Percentiles rank a stretch among this genome's conserved stretches.
Conservation (phyloP, 2,797 vertebrate genomes). For the Gobio occitaniae region DNA sequence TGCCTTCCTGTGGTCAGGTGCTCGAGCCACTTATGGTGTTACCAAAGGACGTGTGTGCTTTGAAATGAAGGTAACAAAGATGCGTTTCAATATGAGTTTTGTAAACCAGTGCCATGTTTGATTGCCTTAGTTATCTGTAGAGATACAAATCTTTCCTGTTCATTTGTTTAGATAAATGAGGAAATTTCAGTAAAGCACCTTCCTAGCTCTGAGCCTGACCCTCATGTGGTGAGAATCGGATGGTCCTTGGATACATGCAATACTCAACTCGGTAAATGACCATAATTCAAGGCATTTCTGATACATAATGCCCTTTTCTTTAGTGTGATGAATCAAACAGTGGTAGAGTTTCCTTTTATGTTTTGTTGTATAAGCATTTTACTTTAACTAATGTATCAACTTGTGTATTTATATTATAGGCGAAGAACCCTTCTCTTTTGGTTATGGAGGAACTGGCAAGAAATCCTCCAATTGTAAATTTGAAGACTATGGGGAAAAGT, state of each 20-base stretch:
- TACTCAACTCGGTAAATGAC: conserved; percentile 89
- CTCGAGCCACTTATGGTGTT: conserved; percentile 88
- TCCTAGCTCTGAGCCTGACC: conserved; percentile 88
- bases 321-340: background rate
- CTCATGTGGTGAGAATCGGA: conserved; percentile 92
- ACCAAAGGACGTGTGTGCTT: conserved; percentile 87
- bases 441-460: conserved; percentile 93
- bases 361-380: background rate
- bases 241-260: conserved; percentile 93
- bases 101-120: background rate
- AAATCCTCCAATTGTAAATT: conserved; percentile 91
- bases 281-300: background rate
- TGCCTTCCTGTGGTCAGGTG: conserved; percentile 93
- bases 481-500: conserved; percentile 89
- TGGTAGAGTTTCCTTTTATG: background rate
- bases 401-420: conserved; percentile 70
- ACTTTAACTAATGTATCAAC: background rate
- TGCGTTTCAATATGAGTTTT: background rate
- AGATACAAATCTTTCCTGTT: background rate
- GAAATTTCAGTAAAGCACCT: conserved; percentile 94
- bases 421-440: conserved; percentile 91
- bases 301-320: background rate
- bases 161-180: conserved; percentile 85
- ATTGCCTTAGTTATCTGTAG: background rate
- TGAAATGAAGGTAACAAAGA: conserved; percentile 87